Base-by-base conservation (phyloP, 2,113 vertebrate genomes). In the Himantopus leucocephalus region DNA sequence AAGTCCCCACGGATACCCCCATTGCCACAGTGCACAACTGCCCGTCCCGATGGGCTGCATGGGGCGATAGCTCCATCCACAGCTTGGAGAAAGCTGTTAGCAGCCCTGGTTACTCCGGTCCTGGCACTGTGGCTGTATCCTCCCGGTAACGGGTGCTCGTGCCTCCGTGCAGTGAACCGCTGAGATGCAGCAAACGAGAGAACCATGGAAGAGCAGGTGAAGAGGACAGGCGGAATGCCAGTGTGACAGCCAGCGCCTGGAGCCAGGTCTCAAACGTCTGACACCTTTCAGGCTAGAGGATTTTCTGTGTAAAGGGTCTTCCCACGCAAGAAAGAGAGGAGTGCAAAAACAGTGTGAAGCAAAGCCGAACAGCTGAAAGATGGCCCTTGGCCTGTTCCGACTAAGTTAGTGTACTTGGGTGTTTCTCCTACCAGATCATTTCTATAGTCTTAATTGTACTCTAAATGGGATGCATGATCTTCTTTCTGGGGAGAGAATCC, bases 21-120 rank as follows among this genome's bases (percentile, higher is more conserved):
- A 0, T 8, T 47, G 43, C 84, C 58, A 39, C 2, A 17, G 50
- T 1, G 52, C 8, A 39, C 32, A 8, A 0, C 20, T 15, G 43
- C 48, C 45, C 17, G 60, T 45, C 45, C 56, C 80, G 6, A 1
- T 0, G 20, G 29, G 45, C 45, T 39, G 0, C 6, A 1, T 2
- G 6, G 43, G 30, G 55, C 1, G 1, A 1, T 4, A 17, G 6
- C 8, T 50, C 23, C 0, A 1, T 16, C 26, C 47, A 23, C 32
- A 50, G 2, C 66, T 35, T 10, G 29, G 12, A 39, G 48, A 18
- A n/a, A 53, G 83, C 79, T 74, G 26, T 10, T 48, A 78, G 66
- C 74, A 63, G 27, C 58, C 10, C 60, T 35, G 43, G 17, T 34
- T 50, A 5, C 59, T 48, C 70, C 22, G 15, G 20, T 34, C 47